Evolutionary conservation across 2,888 invertebrate genomes (phyloP), one percentile per base, ranked within the genome.

Genomic region (Coremacera marginata): DNA sequence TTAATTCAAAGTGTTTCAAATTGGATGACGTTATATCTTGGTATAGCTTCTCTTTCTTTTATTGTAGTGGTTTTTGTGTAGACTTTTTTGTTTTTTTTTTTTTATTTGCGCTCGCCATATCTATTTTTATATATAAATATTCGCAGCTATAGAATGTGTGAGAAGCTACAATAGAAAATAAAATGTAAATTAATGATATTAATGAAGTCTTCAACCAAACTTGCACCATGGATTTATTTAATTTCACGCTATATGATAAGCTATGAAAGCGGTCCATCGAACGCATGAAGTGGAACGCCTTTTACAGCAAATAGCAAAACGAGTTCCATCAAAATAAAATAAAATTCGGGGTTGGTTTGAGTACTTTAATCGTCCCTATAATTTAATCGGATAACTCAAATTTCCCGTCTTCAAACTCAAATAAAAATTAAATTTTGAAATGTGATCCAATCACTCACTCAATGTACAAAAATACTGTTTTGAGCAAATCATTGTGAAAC

Each of bases 211-310:
- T 87, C 84, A 86, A 71, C 72, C 79, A 76, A 83, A 84, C 11
- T 44, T 84, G 81, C 81, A 82, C 82, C 86, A 83, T 85, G 84
- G 81, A 82, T 81, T 84, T 87, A 88, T 88, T 84, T 77, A 82
- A 87, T 87, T 87, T 88, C 83, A 87, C 87, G 87, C 83, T 80
- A 14, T 25, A 7, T 22, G 71, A n/a, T 52, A 27, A 52, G 44
- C 22, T 27, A 44, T 44, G 44, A 44, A 44, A 44, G 2, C 44
- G 14, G 14, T 44, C 14, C 44, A 44, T 44, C 44, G 14, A 44
- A 44, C 14, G 44, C 11, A 11, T 44, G 44, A 44, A 44, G 44
- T 44, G 14, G 44, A 44, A 44, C 44, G 44, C 44, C 44, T 11
- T 31, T 44, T 44, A 44, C 11, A 11, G 44, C 14, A 44, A 3